Evolutionary conservation across 2,888 invertebrate genomes (phyloP), one percentile per base, ranked within the genome.

Genomic region (Cerceris ruficornis): DNA sequence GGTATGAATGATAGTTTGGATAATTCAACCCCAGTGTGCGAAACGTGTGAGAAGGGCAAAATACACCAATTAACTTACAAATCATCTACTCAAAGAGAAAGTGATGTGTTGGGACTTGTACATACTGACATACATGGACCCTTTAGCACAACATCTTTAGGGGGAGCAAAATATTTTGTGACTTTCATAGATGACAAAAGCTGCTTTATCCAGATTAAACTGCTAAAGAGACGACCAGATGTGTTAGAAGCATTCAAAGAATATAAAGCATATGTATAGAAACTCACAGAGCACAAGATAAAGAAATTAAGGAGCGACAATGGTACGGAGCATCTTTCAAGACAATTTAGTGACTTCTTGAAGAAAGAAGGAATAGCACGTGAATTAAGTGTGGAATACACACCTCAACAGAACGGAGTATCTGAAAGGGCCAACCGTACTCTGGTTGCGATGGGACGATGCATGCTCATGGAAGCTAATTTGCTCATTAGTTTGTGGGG

Each of bases 401-500:
- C 82, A 0, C 89, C 88, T 0, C 80, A 89, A 54, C 84, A 88
- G 61, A 91, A 89, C 76, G 89, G 87, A 5, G 76, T 84, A 0
- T 82, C 88, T 0, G 90, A 91, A 60, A 59, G 89, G 6, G 65
- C 83, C 6, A 90, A 89, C 17, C 59, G 87, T 0, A 91, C 88
- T 0, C 28, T 90, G 0, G 81, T 88, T 7, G 87, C 89, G 41
- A 82, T 80, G 66, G 87, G 88, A 11, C 65, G 87, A 11, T 77
- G 82, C 8, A 85, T 90, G 74, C 46, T 90, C 41, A 8, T 77
- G 4, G 75, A 87, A n/a, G 69, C 83, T 13, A 73, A 75, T 0
- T 57, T 88, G n/a, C 81, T 79, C 59, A 64, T 80, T 39, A 57
- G 41, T 7, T 75, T 88, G 41, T 91, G 90, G 89, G 88, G 82